Evolutionary conservation across 2,888 invertebrate genomes (phyloP).

Genomic region (Cerceris ruficornis): DNA sequence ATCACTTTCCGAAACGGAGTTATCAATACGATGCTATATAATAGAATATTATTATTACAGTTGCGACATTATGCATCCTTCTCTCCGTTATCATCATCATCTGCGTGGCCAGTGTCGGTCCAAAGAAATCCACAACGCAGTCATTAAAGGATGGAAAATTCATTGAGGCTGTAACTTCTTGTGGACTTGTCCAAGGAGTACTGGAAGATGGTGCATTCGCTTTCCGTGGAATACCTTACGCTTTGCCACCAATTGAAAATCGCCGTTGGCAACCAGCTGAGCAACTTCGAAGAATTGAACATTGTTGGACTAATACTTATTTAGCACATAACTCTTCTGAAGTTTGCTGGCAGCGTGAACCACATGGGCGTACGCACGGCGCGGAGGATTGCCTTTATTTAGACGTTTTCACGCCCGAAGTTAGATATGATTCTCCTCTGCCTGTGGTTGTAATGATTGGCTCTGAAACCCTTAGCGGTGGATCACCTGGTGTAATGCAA

Average conservation of each 20-base stretch:
- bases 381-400: slow-evolving; percentile 92
- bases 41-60: neutral
- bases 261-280: slow-evolving; percentile 88
- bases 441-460: slow-evolving; percentile 93
- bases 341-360: slow-evolving; percentile 88
- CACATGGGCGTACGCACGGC: slow-evolving; percentile 87
- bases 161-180: slow-evolving; percentile 88
- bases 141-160: slow-evolving; percentile 89
- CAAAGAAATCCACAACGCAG: slow-evolving; percentile 83
- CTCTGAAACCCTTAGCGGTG: slow-evolving; percentile 90
- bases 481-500: slow-evolving; percentile 87
- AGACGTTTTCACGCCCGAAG: slow-evolving; percentile 91
- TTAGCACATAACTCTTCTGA: slow-evolving; percentile 87
- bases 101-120: slow-evolving; percentile 85
- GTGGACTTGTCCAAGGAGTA: slow-evolving; percentile 91
- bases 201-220: slow-evolving; percentile 90
- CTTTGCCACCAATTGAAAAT: slow-evolving; percentile 87
- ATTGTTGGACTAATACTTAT: slow-evolving; percentile 91
- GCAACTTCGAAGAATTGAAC: slow-evolving; percentile 85
- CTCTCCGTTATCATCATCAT: slow-evolving; percentile 86
- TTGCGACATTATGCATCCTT: slow-evolving; percentile 84
- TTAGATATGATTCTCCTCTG: slow-evolving; percentile 89
- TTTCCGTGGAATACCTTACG: slow-evolving; percentile 92
- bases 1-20: no score
- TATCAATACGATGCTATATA: no score